Evolutionary conservation across 1,140 invertebrate species (phyloP).

Genomic region (Adoxophyes honmai): DNA sequence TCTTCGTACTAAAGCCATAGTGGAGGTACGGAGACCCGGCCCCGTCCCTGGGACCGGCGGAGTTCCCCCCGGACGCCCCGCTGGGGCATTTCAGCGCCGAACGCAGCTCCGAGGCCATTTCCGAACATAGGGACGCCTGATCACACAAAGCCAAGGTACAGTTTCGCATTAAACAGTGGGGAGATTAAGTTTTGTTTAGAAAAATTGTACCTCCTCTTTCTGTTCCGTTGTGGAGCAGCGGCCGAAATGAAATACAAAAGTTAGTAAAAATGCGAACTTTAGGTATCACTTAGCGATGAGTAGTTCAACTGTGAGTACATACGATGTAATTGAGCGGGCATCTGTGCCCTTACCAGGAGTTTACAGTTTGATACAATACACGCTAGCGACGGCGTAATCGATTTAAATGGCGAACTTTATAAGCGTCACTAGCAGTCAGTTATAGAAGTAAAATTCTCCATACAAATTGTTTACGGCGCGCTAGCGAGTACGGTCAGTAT

Average conservation of each 20-base stretch:
- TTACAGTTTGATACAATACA: no score
- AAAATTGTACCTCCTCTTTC: conserved; percentile 63
- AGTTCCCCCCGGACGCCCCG: conserved; percentile 62
- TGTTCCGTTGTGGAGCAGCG: conserved; percentile 29
- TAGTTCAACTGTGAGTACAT: no score
- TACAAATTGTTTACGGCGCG: no score
- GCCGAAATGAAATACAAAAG: conserved; percentile 26
- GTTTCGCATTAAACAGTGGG: conserved; percentile 13
- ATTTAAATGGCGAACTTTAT: no score
- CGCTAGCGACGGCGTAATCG: no score
- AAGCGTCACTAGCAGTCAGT: no score
- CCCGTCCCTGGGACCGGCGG: conserved; percentile 57
- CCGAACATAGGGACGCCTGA: conserved; percentile 82
- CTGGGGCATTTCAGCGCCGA: conserved; percentile 82
- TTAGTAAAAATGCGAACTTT: not conserved
- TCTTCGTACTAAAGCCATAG: conserved; percentile 80
- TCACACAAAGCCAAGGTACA: conserved; percentile 28
- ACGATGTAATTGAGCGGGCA: no score
- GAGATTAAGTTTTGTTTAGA: conserved; percentile 26
- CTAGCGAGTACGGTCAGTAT: no score
- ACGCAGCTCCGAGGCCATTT: conserved; percentile 83
- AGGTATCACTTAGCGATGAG: no score
- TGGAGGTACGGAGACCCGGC: conserved; percentile 77
- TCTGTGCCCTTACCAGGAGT: no score
- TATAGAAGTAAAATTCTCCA: no score